A percentile compares a stretch with the other conserved stretches of the same genome.
Evolutionary conservation across 2,888 invertebrate genomes (phyloP).

Genomic region (Amiota minor): DNA sequence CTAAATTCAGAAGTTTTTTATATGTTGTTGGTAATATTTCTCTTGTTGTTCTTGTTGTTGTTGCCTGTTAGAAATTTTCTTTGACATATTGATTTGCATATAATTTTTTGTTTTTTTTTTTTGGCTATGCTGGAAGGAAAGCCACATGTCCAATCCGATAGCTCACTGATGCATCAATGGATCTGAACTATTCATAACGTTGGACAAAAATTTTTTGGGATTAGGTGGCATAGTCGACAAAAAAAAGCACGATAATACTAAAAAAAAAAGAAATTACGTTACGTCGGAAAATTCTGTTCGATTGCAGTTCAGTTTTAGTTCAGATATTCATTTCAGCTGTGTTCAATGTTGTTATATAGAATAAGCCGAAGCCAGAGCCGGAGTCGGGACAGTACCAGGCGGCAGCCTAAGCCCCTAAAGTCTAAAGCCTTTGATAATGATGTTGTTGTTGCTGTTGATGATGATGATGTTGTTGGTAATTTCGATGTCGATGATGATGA

Average conservation of each 20-base stretch:
- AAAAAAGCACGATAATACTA: neutral
- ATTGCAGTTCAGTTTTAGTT: constrained; percentile 39
- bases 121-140: constrained; percentile 33
- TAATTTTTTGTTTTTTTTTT: constrained; percentile 28
- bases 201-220: constrained; percentile 70
- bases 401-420: too few relatives aligned
- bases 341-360: neutral
- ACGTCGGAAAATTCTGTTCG: constrained; percentile 42
- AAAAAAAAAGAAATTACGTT: constrained; percentile 43
- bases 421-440: too few relatives aligned
- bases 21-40: too few relatives aligned
- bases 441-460: too few relatives aligned
- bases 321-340: constrained; percentile 29
- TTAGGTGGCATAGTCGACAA: constrained; percentile 40
- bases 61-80: constrained; percentile 26
- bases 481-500: too few relatives aligned
- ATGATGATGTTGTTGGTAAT: too few relatives aligned
- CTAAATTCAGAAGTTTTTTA: too few relatives aligned
- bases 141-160: constrained; percentile 72
- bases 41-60: neutral
- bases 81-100: constrained; percentile 23
- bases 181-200: constrained; percentile 73
- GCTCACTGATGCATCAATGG: constrained; percentile 74
- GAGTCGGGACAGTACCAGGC: neutral
- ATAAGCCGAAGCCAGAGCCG: neutral